Evolutionary conservation across 2,113 vertebrate genomes (phyloP).

Genomic region (Ciconia stormi): DNA sequence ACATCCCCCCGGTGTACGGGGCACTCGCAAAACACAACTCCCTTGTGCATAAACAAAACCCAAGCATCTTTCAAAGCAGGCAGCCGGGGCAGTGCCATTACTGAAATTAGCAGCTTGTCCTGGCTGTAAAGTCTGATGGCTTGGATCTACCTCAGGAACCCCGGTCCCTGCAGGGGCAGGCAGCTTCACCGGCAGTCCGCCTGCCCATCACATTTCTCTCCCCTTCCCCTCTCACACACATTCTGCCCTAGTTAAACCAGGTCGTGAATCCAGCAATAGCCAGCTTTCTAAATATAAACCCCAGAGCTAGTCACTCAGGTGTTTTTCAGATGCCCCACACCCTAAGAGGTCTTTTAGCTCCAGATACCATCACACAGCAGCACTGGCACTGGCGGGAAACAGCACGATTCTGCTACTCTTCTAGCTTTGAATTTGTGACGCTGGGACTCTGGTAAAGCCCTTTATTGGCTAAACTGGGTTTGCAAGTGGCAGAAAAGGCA

Average conservation of each 20-base stretch:
- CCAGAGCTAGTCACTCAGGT: not conserved
- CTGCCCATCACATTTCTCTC: not conserved
- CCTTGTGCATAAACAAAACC: conserved; percentile 15
- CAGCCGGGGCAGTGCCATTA: not conserved
- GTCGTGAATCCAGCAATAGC: not conserved
- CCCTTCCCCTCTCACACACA: not conserved
- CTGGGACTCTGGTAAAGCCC: not conserved
- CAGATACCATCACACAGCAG: not conserved
- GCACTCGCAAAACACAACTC: not conserved
- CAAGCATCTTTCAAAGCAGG: not conserved
- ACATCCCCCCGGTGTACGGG: not conserved
- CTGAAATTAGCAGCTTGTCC: not conserved
- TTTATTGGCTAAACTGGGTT: not conserved
- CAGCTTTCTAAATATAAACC: not conserved
- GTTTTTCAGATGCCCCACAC: not conserved
- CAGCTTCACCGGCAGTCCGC: not conserved
- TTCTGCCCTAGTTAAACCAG: not conserved
- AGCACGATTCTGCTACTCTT: accelerated
- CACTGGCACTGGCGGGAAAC: not conserved
- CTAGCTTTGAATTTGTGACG: not conserved
- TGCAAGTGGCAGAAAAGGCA: not conserved
- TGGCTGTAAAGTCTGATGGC: not conserved
- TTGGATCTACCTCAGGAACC: not conserved
- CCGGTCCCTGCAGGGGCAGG: not conserved
- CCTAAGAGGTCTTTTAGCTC: not conserved